phyloP scores from a whole-genome alignment of 1,140 invertebrate genomes.

The Maniola jurtina region DNA sequence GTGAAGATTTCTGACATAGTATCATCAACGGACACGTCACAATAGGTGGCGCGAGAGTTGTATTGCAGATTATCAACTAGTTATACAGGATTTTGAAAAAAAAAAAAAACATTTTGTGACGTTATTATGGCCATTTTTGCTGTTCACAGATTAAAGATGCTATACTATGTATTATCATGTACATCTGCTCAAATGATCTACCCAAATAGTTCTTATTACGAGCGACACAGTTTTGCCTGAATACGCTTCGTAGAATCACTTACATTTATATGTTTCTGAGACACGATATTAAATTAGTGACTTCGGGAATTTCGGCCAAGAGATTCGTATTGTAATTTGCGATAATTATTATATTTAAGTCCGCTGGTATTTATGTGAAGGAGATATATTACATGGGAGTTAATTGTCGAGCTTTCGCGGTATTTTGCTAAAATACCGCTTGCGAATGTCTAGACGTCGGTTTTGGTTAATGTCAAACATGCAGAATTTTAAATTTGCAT shows the following conservation, averaged over 20 bases:
- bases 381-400: slow-evolving; percentile 7
- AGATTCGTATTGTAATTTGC: slow-evolving; percentile 14
- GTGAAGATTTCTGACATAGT: too few relatives aligned
- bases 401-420: slow-evolving; percentile 6
- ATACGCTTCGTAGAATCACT: slow-evolving; percentile 5
- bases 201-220: background rate
- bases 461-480: slow-evolving; percentile 13
- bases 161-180: too few relatives aligned
- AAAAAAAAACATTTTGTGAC: too few relatives aligned
- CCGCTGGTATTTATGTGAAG: slow-evolving; percentile 4
- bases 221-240: slow-evolving; percentile 3
- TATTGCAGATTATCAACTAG: too few relatives aligned
- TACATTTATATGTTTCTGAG: slow-evolving; percentile 5
- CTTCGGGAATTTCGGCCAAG: slow-evolving; percentile 9
- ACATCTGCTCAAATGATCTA: too few relatives aligned
- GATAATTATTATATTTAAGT: slow-evolving; percentile 14
- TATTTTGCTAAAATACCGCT: slow-evolving; percentile 11
- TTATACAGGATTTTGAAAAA: too few relatives aligned
- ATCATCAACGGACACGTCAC: too few relatives aligned
- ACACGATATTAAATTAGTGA: slow-evolving; percentile 5
- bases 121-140: too few relatives aligned
- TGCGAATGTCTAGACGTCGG: slow-evolving; percentile 10
- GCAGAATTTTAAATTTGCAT: slow-evolving; percentile 10
- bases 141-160: too few relatives aligned
- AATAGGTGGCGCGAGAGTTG: too few relatives aligned